phyloP scores from a whole-genome alignment of 1,140 invertebrate species.

The Trichomalopsis sarcophagae region DNA sequence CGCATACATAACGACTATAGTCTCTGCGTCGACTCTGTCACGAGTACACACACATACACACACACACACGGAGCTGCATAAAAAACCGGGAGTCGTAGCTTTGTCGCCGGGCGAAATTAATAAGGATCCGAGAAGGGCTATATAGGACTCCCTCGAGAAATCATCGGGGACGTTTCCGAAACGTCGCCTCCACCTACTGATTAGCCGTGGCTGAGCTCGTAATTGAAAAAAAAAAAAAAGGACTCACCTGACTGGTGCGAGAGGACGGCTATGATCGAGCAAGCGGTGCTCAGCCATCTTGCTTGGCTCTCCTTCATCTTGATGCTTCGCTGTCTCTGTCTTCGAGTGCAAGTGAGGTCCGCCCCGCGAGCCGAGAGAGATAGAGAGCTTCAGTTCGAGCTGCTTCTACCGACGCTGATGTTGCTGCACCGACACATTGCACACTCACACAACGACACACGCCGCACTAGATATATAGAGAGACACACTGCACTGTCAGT shows the following conservation, averaged over 20 bases:
- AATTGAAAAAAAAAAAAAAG: background rate
- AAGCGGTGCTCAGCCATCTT: slow-evolving; percentile 49
- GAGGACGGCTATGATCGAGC: slow-evolving; percentile 48
- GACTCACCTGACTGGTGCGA: slow-evolving; percentile 52
- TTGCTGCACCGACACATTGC: no score
- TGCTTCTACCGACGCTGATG: no score
- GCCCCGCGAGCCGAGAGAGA: no score
- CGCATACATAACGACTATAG: no score
- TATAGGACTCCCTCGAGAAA: background rate
- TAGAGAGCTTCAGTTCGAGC: no score
- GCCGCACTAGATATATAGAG: no score
- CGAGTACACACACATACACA: no score
- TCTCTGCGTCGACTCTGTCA: no score
- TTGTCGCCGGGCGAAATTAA: background rate
- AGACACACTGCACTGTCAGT: background rate
- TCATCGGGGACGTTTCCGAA: background rate
- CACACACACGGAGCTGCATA: no score
- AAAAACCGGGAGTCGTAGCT: no score
- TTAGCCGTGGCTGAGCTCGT: background rate
- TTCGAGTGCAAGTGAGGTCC: background rate
- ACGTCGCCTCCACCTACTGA: background rate
- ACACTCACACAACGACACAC: no score
- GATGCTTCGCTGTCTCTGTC: background rate
- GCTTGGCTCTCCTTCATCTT: slow-evolving; percentile 33
- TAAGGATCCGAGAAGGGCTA: background rate